Conservation (phyloP, 2,888 invertebrate species). For the Zygaena filipendulae region DNA sequence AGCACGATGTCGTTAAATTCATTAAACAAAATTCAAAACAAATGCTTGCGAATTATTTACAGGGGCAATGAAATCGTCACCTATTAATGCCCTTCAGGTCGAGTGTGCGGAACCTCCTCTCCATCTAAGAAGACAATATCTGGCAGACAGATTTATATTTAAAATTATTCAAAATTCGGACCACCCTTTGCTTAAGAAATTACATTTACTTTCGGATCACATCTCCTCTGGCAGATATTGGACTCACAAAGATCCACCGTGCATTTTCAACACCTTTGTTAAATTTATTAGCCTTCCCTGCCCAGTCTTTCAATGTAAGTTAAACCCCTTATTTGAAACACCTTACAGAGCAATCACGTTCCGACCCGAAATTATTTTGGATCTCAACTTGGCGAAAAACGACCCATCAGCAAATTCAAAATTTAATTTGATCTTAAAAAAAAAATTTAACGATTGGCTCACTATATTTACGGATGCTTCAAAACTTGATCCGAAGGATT, state of each 20-base stretch:
- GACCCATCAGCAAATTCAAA: neutral
- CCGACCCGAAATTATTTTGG: neutral
- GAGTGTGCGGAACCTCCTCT: constrained; percentile 4
- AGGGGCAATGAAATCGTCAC: constrained; percentile 20
- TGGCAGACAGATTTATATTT: constrained; percentile 1
- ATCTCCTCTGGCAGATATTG: too few species aligned
- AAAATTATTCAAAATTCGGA: constrained; percentile 1
- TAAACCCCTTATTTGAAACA: neutral
- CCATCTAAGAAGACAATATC: constrained; percentile 1
- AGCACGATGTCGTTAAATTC: constrained; percentile 8
- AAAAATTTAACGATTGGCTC: neutral
- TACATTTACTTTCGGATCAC: too few species aligned
- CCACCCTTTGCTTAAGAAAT: neutral
- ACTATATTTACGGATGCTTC: constrained; percentile 1
- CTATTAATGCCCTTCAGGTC: constrained; percentile 16
- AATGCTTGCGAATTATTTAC: constrained; percentile 15
- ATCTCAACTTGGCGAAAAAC: neutral
- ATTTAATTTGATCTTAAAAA: neutral
- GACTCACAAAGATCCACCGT: too few species aligned
- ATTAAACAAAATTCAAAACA: constrained; percentile 15
- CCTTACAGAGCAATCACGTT: neutral
- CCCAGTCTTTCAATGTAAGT: neutral
- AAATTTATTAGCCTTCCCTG: neutral
- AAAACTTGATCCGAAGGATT: neutral
- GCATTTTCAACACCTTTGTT: neutral